Evolutionary conservation across 1,140 invertebrate genomes (phyloP), one percentile per base, ranked within the genome.

Genomic region (Cryptotermes secundus): DNA sequence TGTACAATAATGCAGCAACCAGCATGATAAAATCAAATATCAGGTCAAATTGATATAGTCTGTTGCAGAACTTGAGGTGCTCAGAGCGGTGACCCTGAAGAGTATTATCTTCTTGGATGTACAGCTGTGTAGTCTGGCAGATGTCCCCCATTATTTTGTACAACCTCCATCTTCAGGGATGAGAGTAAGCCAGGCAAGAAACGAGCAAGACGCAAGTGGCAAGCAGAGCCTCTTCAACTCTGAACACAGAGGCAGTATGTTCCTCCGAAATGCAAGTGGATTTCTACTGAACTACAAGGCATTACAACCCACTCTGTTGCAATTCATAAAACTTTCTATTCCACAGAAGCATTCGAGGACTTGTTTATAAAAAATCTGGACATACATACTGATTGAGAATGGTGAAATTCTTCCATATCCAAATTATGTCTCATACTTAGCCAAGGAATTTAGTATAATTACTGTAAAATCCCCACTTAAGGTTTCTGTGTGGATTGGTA

Each of bases 251-350:
- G n/a, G n/a, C n/a, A n/a, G n/a, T n/a, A n/a, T n/a, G n/a, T n/a
- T n/a, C n/a, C n/a, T n/a, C n/a, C n/a, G n/a, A n/a, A n/a, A n/a
- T n/a, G n/a, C n/a, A n/a, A n/a, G n/a, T n/a, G n/a, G n/a, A n/a
- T n/a, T n/a, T n/a, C n/a, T n/a, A n/a, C n/a, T n/a, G n/a, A n/a
- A n/a, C n/a, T n/a, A n/a, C n/a, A n/a, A n/a, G n/a, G n/a, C n/a
- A n/a, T n/a, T n/a, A n/a, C n/a, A n/a, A n/a, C n/a, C n/a, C n/a
- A n/a, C n/a, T n/a, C n/a, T n/a, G n/a, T n/a, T n/a, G n/a, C n/a
- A n/a, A n/a, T n/a, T 59, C 59, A n/a, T 72, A n/a, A 72, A 72
- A 72, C 59, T 72, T 26, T 72, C 31, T 31, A 72, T 72, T n/a
- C n/a, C 59, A 72, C 19, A 9, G 6, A 7, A 59, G 26, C 53